Evolutionary conservation across 2,113 vertebrate species (phyloP).

Genomic region (Cheilinus undulatus): DNA sequence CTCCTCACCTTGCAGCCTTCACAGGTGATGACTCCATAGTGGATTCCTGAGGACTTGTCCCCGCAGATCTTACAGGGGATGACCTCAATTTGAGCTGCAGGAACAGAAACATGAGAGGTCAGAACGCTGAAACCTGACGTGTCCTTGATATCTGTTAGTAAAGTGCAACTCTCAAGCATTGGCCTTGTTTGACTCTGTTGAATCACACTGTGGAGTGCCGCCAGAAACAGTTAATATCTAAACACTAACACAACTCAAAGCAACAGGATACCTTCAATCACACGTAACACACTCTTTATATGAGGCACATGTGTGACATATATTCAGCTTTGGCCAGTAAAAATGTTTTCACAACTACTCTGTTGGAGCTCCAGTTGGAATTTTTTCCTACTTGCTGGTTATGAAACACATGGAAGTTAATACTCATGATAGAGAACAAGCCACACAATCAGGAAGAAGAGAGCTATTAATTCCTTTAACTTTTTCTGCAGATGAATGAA

Average conservation of each 20-base stretch:
- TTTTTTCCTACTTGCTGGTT: too few relatives aligned
- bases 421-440: too few relatives aligned
- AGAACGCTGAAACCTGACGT: slow-evolving; percentile 13
- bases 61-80: slow-evolving; percentile 96
- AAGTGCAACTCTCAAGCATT: background rate
- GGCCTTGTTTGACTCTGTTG: slow-evolving; percentile 1
- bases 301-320: slow-evolving; percentile 20
- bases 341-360: background rate
- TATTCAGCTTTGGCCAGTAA: background rate
- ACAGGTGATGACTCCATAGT: slow-evolving; percentile 93
- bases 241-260: background rate
- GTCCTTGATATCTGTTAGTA: slow-evolving; percentile 2
- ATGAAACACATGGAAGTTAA: too few relatives aligned
- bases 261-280: background rate
- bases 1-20: slow-evolving; percentile 86
- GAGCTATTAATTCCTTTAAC: too few relatives aligned
- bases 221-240: slow-evolving; percentile 12
- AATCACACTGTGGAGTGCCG: slow-evolving; percentile 12
- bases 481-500: too few relatives aligned
- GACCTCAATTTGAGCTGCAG: slow-evolving; percentile 92
- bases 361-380: too few relatives aligned
- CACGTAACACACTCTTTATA: slow-evolving; percentile 4
- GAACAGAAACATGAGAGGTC: slow-evolving; percentile 34
- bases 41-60: slow-evolving; percentile 94
- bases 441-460: too few relatives aligned